phyloP scores from a whole-genome alignment of 64 coral and sea anemone species.

The Dendrophyllia cribrosa region DNA sequence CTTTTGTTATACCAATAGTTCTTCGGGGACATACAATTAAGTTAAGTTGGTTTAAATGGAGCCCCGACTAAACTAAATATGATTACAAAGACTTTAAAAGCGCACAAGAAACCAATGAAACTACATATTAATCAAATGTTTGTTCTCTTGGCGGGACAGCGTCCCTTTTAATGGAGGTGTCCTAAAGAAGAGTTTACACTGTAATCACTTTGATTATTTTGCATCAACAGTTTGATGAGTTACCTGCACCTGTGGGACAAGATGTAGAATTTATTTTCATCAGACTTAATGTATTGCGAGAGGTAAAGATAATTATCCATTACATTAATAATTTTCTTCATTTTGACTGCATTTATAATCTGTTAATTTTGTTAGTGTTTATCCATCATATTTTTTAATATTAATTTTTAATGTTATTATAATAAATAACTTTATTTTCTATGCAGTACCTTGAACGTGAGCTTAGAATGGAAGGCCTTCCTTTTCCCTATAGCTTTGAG shows the following conservation, averaged over 20 bases:
- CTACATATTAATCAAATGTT: too few relatives aligned
- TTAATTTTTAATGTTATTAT: not conserved
- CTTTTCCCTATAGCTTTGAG: conserved; percentile 98
- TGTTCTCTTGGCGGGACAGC: too few relatives aligned
- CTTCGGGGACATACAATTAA: too few relatives aligned
- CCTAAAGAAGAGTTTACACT: not conserved
- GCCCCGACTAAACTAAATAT: too few relatives aligned
- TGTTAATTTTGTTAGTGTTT: not conserved
- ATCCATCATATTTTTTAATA: not conserved
- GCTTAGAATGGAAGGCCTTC: conserved; percentile 94
- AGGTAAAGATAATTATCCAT: conserved; percentile 66
- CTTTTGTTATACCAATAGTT: too few relatives aligned
- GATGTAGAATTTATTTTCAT: conserved; percentile 99
- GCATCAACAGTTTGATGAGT: conserved; percentile 87
- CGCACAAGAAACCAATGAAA: too few relatives aligned
- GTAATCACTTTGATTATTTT: not conserved
- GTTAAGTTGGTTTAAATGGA: too few relatives aligned
- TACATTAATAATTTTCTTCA: not conserved
- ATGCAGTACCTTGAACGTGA: conserved; percentile 95
- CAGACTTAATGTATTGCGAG: conserved; percentile 93
- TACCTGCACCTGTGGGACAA: conserved; percentile 68
- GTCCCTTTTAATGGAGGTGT: too few relatives aligned
- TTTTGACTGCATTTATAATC: too few relatives aligned
- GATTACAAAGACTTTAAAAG: too few relatives aligned
- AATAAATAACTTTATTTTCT: not conserved